Base-by-base conservation (phyloP, 30 jellyfish, hydroid and myxozoan species). In the Aurelia aurita complex sp. Pacific region DNA sequence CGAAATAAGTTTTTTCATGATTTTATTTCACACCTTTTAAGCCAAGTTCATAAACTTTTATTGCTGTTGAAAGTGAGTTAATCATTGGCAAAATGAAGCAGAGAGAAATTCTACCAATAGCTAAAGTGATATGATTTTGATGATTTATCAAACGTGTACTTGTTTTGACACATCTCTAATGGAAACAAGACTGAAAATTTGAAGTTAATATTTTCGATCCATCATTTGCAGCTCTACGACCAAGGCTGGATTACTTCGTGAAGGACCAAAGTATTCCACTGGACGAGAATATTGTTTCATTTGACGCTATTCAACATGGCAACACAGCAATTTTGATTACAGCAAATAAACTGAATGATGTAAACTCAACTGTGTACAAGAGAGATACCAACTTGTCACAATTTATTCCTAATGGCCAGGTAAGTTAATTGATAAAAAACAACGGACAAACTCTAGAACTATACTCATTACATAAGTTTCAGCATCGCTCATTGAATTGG, bases 171-270 rank as follows among this genome's bases (percentile, higher is more conserved):
- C 29, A 23, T 23, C 29, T 23, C 29, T 23, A 0, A 23, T 23
- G 29, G 0, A 23, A 23, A 23, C 29, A 23, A 23, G 29, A 23
- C 29, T 42, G n/a, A 67, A 0, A 2, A 3, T 4, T 36, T 14
- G 52, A 74, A 7, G 7, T n/a, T 46, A 23, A 12, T 43, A 14
- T 74, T 16, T 38, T 14, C 32, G 2, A 32, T 17, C 33, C 38
- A 9, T 10, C 64, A 5, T 11, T 76, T 78, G 29, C 55, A 88
- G 97, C 84, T 38, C 76, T 88, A 33, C 76, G 61, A n/a, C 92
- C 82, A 17, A 64, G 59, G 57, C 89, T 88, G 29, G 92, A 88
- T 66, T 79, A 16, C 52, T 81, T 80, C 71, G 66, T 34, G 4
- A 73, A 74, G 7, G 81, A 69, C 10, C 85, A 73, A 34, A 80